phyloP scores from a whole-genome alignment of 1,140 invertebrate genomes.

The Musca vetustissima region DNA sequence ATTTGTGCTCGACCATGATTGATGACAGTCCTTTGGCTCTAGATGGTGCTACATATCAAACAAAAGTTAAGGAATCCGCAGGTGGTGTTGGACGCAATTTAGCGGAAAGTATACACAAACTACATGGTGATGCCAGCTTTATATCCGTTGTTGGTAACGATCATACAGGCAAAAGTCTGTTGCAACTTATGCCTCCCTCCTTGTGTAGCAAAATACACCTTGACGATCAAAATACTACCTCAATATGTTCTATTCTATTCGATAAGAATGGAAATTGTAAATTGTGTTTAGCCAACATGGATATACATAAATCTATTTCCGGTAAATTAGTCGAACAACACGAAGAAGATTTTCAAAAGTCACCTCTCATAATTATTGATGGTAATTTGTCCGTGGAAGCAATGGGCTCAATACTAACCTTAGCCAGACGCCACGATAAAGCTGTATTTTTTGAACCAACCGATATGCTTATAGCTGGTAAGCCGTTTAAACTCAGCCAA shows the following conservation, averaged over 20 bases:
- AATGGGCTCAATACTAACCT: constrained; percentile 65
- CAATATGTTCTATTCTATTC: constrained; percentile 75
- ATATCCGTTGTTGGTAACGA: constrained; percentile 83
- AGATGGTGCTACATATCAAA: constrained; percentile 76
- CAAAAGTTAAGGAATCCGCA: constrained; percentile 63
- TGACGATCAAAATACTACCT: constrained; percentile 60
- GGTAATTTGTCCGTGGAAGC: constrained; percentile 73
- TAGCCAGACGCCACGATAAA: constrained; percentile 63
- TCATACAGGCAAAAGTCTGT: constrained; percentile 58
- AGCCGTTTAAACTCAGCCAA: constrained; percentile 58
- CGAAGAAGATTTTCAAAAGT: constrained; percentile 59
- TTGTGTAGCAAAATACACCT: constrained; percentile 47
- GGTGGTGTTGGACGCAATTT: constrained; percentile 92
- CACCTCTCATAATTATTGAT: constrained; percentile 78
- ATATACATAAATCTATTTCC: constrained; percentile 72
- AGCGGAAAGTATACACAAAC: constrained; percentile 77
- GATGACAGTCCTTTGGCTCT: constrained; percentile 59
- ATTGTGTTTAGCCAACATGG: constrained; percentile 82
- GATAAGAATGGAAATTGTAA: constrained; percentile 73
- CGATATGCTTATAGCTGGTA: constrained; percentile 62
- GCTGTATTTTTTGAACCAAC: constrained; percentile 76
- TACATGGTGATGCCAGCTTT: constrained; percentile 69
- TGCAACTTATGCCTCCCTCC: constrained; percentile 48
- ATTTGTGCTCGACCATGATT: constrained; percentile 40
- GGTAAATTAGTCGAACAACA: constrained; percentile 61